Base-by-base conservation (phyloP, 1,140 invertebrate species). In the Formica exsecta region DNA sequence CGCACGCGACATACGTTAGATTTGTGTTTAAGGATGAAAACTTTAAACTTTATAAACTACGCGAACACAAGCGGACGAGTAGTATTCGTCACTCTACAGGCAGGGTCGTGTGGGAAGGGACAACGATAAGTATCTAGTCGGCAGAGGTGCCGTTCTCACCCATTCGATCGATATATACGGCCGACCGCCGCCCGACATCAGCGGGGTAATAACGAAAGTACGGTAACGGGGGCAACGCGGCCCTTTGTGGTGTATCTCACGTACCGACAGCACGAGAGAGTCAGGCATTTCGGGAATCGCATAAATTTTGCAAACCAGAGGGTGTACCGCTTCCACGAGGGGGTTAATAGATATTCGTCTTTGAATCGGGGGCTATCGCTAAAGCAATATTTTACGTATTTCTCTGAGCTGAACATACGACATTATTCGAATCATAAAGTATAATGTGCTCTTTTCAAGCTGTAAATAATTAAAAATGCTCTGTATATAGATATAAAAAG, bases 121-220 rank as follows among this genome's bases (percentile, higher is more conserved):
- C 68, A 59, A 83, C 75, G 86, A 90, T 90, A 87, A 87, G 85
- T 79, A 90, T 90, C 88, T 79, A 44, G 54, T 22, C 74, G 41
- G 16, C 32, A n/a, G 65, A 89, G 79, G 79, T 90, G 80, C 70
- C 75, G 79, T 89, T 87, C 79, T 87, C 75, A 75, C 59, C 51
- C 62, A 51, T 81, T 81, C 88, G 86, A 90, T 90, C 89, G 89
- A 90, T 90, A 90, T 51, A 51, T 70, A 70, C 41, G 51, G 54
- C 32, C 48, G 75, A 87, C 66, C 61, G 29, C 13, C 76, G 62
- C 13, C 41, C 75, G 29, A 68, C 62, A 51, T 41, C 65, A 62
- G 36, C 32, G 61, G 3, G 57, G 75, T 65, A 77, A 87, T 85
- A 87, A 74, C 79, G 62, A 90, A 84, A 79, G 36, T 85, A 73